A percentile compares a stretch with the other conserved stretches of the same genome.
Evolutionary conservation across 2,113 vertebrate genomes (phyloP).

Genomic region (Eretmochelys imbricata): DNA sequence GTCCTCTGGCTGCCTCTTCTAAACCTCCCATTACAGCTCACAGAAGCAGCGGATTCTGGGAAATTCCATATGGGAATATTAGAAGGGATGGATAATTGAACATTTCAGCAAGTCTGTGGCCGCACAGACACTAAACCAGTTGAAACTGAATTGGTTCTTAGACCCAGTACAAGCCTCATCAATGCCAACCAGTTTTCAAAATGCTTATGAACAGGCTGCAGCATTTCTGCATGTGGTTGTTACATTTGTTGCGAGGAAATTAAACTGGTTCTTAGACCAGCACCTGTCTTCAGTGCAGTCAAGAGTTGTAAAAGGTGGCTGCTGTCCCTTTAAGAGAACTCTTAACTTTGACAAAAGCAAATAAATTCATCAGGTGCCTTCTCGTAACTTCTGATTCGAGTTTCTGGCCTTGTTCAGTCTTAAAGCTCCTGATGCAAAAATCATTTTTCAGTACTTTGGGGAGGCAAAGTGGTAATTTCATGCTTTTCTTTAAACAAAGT

Average conservation of each 20-base stretch:
- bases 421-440: neutral
- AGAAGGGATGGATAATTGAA: neutral
- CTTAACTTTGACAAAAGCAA: neutral
- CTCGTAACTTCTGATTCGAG: neutral
- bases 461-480: conserved; percentile 12
- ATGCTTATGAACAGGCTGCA: neutral
- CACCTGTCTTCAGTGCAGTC: no score
- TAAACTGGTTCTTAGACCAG: neutral
- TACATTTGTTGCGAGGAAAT: neutral
- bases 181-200: neutral
- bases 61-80: neutral
- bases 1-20: neutral
- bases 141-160: neutral
- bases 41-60: neutral
- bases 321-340: neutral
- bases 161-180: neutral
- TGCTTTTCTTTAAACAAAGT: conserved; percentile 17
- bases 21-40: neutral
- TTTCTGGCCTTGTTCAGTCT: neutral
- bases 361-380: neutral
- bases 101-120: neutral
- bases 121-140: neutral
- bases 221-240: neutral
- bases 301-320: neutral
- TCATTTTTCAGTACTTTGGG: neutral